phyloP scores from a whole-genome alignment of 2,888 invertebrate species.

The Lycophotia porphyrea region DNA sequence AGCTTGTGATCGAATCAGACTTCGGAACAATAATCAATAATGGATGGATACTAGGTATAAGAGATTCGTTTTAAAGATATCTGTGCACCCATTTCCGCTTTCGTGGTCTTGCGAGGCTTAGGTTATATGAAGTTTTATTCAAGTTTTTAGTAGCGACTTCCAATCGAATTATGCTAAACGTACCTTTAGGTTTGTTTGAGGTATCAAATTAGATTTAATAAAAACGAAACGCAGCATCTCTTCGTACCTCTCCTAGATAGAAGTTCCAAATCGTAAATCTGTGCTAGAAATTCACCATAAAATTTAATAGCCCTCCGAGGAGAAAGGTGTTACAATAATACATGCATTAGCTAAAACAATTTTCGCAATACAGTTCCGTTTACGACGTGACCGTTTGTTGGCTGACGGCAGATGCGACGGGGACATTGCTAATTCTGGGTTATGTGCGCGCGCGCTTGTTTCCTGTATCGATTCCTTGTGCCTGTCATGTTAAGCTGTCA shows the following conservation, averaged over 20 bases:
- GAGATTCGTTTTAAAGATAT: background rate
- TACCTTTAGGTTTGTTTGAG: too few species aligned
- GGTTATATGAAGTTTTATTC: background rate
- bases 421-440: conserved; percentile 83
- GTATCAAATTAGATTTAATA: background rate
- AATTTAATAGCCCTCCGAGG: conserved; percentile 1
- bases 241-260: background rate
- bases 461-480: conserved; percentile 85
- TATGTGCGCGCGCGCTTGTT: conserved; percentile 73
- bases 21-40: too few species aligned
- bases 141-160: background rate
- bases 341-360: conserved; percentile 61
- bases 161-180: background rate
- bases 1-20: background rate
- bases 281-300: conserved; percentile 20
- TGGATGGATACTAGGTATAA: too few species aligned
- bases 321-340: conserved; percentile 53
- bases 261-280: conserved; percentile 14
- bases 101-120: background rate
- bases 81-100: background rate
- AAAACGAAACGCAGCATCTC: background rate
- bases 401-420: conserved; percentile 67
- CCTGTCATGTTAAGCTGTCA: conserved; percentile 69
- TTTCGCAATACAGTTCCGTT: conserved; percentile 66
- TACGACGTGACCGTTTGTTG: conserved; percentile 66